A percentile compares a stretch with the other conserved stretches of the same genome.
Conservation (phyloP, 2,113 vertebrate species). For the Elgaria multicarinata region DNA sequence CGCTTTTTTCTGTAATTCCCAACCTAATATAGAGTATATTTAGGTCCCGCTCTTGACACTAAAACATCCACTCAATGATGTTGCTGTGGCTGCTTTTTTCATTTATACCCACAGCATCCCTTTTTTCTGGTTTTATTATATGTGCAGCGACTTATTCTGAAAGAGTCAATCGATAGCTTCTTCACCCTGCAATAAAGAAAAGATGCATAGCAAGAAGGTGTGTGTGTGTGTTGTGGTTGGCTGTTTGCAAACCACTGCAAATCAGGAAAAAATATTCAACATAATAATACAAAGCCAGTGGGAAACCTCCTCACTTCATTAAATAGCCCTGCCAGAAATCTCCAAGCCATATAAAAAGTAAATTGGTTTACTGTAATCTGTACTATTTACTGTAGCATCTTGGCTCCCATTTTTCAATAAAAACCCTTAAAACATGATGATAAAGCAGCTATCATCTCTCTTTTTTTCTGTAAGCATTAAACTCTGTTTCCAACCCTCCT, state of each 20-base stretch:
- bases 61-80: slow-evolving; percentile 1
- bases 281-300: slow-evolving; percentile 62
- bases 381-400: slow-evolving; percentile 48
- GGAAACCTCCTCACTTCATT: slow-evolving; percentile 67
- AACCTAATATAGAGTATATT: background rate
- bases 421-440: slow-evolving; percentile 35
- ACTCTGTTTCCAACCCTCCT: slow-evolving; percentile 35
- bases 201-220: slow-evolving; percentile 38
- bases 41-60: background rate
- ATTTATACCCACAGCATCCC: background rate
- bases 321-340: slow-evolving; percentile 61
- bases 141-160: slow-evolving; percentile 36
- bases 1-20: background rate
- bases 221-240: background rate
- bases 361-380: slow-evolving; percentile 63
- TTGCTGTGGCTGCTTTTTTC: background rate
- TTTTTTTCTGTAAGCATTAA: slow-evolving; percentile 16
- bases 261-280: slow-evolving; percentile 53
- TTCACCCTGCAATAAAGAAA: slow-evolving; percentile 23
- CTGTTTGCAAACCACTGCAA: slow-evolving; percentile 47
- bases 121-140: slow-evolving; percentile 23
- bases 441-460: slow-evolving; percentile 14
- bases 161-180: slow-evolving; percentile 50
- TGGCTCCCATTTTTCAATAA: slow-evolving; percentile 40
- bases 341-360: slow-evolving; percentile 56